Conservation (phyloP, 2,113 vertebrate genomes). For the Sinocyclocheilus anophthalmus region DNA sequence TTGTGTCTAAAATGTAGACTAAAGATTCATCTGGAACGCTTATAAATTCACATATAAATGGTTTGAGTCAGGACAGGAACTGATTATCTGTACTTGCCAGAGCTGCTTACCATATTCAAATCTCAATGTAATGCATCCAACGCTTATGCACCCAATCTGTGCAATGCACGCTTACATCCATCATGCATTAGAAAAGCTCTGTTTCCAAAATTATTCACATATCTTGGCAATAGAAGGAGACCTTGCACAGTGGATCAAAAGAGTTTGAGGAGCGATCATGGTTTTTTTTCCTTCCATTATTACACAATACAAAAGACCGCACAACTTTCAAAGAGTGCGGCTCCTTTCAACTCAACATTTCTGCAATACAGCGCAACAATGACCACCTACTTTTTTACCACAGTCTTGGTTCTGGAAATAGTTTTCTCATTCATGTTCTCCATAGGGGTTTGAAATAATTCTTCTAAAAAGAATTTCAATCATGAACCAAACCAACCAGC, state of each 20-base stretch:
- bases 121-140: not conserved
- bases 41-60: not conserved
- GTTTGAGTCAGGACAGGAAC: not conserved
- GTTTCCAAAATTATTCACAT: constrained; percentile 19
- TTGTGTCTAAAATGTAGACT: not conserved
- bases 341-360: constrained; percentile 16
- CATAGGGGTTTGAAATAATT: not conserved
- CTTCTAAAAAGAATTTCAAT: not conserved
- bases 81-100: not conserved
- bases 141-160: not conserved
- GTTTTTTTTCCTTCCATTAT: not conserved
- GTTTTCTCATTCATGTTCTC: constrained; percentile 4
- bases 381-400: not conserved
- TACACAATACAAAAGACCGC: not conserved
- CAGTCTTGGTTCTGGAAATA: not conserved
- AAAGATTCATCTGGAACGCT: not conserved
- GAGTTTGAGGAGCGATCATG: not conserved
- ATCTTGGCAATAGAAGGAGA: not conserved
- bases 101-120: not conserved
- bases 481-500: constrained; percentile 6
- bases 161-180: not conserved
- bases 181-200: constrained; percentile 24
- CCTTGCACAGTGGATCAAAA: constrained; percentile 1
- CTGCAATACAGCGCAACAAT: constrained; percentile 11
- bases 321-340: not conserved